Conservation (phyloP, 2,888 invertebrate genomes). For the Acholoe squamosa region DNA sequence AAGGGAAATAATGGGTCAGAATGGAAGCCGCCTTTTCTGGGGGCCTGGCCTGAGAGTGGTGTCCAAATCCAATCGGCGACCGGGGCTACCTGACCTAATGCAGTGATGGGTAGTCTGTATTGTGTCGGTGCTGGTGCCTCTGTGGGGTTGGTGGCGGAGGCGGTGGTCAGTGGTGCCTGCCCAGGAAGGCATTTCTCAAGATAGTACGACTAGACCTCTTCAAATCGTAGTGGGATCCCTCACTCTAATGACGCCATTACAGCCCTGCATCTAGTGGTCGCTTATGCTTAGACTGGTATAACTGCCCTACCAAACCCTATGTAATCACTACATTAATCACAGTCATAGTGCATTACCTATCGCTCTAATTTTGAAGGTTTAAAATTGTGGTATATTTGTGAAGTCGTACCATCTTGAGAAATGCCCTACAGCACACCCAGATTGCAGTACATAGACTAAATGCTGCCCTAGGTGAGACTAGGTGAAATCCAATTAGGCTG, state of each 20-base stretch:
- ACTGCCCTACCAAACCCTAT: too few relatives aligned
- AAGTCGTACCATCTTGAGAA: too few relatives aligned
- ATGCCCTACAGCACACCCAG: not conserved
- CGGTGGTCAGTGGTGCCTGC: constrained; percentile 4
- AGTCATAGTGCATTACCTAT: too few relatives aligned
- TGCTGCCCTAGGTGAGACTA: not conserved
- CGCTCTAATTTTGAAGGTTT: too few relatives aligned
- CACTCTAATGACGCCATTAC: too few relatives aligned
- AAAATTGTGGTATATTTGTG: too few relatives aligned
- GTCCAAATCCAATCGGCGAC: constrained; percentile 42
- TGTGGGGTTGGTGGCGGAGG: not conserved
- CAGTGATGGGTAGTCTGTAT: constrained; percentile 37
- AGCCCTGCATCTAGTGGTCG: too few relatives aligned
- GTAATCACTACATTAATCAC: too few relatives aligned
- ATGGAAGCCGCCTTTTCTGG: not conserved
- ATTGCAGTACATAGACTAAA: not conserved
- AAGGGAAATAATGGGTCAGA: constrained; percentile 19
- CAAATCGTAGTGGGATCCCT: too few relatives aligned
- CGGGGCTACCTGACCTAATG: constrained; percentile 42
- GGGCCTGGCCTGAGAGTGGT: not conserved
- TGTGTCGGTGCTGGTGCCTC: not conserved
- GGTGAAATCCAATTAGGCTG: not conserved
- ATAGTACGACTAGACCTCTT: too few relatives aligned
- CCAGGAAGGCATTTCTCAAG: too few relatives aligned
- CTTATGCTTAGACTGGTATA: not conserved